A percentile compares a stretch with the other conserved stretches of the same genome.
Evolutionary conservation across 2,888 invertebrate species (phyloP).

Genomic region (Trypoxylon attenuatum): DNA sequence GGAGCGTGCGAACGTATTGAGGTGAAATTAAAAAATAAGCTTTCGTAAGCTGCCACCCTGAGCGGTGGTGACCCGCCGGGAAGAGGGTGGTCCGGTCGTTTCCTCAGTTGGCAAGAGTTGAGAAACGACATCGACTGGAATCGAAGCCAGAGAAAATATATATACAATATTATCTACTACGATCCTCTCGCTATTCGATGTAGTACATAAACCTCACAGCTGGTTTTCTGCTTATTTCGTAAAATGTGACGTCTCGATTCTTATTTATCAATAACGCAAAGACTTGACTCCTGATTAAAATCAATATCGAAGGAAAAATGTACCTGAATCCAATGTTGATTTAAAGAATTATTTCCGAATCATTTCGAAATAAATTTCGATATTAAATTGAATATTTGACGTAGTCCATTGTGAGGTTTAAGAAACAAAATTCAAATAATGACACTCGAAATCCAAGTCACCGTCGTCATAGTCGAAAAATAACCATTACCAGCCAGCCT

Average conservation of each 20-base stretch:
- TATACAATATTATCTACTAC: constrained; percentile 20
- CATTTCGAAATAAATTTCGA: not conserved
- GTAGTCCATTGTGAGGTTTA: not conserved
- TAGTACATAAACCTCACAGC: constrained; percentile 20
- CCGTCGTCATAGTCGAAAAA: not conserved
- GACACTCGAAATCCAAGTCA: no score
- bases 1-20: constrained; percentile 52
- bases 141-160: constrained; percentile 6
- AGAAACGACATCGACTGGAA: constrained; percentile 37
- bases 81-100: constrained; percentile 29
- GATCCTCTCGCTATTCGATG: constrained; percentile 26
- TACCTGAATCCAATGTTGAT: not conserved
- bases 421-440: not conserved
- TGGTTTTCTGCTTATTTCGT: constrained; percentile 6
- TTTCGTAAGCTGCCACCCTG: constrained; percentile 40
- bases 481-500: not conserved
- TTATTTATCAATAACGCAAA: not conserved
- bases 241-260: constrained; percentile 4
- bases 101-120: constrained; percentile 12
- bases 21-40: constrained; percentile 63
- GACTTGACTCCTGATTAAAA: not conserved
- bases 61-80: constrained; percentile 27
- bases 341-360: not conserved
- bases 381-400: not conserved
- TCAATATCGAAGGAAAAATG: not conserved